phyloP scores from a whole-genome alignment of 2,888 invertebrate genomes.

The Xestoiulus laeticollis region DNA sequence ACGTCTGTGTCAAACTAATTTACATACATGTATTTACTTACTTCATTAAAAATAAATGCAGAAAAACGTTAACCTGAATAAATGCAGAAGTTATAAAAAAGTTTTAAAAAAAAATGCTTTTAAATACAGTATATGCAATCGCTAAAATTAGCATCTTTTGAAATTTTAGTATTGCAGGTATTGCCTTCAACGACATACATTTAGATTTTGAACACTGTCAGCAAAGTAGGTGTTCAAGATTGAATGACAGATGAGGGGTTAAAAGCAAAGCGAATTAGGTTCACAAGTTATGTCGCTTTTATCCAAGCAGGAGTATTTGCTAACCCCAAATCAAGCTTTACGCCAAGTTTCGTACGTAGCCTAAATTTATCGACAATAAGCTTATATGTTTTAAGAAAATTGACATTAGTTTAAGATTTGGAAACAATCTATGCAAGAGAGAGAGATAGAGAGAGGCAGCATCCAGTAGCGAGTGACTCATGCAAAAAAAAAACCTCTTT shows the following conservation, averaged over 20 bases:
- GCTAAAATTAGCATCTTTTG: no score
- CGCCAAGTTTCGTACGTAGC: neutral
- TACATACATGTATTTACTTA: no score
- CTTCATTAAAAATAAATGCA: no score
- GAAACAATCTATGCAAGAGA: neutral
- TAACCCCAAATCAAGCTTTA: neutral
- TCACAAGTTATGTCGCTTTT: neutral
- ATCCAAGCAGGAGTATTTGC: neutral
- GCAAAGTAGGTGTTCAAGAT: neutral
- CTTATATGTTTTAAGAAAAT: conserved; percentile 29
- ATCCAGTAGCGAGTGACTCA: conserved; percentile 37
- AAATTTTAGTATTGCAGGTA: neutral
- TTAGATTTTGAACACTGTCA: neutral
- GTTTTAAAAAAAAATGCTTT: no score
- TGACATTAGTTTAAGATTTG: conserved; percentile 21
- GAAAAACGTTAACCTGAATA: no score
- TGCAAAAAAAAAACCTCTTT: conserved; percentile 7
- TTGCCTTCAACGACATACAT: neutral
- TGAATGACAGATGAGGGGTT: neutral
- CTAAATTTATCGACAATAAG: conserved; percentile 34
- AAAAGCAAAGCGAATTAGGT: neutral
- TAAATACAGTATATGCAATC: no score
- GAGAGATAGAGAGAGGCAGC: neutral
- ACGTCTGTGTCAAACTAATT: no score
- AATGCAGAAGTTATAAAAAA: no score